These are phyloP conservation scores for Euphydryas editha DNA, from an alignment of 2,888 invertebrate genomes.

Conservation along the genomic window DNA sequence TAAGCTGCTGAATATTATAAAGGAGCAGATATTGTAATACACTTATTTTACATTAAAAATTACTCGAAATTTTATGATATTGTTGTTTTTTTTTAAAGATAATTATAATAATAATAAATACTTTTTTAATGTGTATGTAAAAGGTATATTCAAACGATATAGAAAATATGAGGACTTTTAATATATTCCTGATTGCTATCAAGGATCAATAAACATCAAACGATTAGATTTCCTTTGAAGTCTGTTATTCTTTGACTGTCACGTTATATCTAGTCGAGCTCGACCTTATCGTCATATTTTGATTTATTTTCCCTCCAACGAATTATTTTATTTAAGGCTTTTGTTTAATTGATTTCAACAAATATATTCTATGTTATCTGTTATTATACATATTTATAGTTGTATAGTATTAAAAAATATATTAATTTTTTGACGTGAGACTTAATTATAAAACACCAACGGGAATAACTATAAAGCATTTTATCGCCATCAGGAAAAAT, in stretches of 20 bases:
- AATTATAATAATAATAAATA: no score
- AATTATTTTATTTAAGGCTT: background rate
- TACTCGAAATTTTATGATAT: slow-evolving; percentile 4
- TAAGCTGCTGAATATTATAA: slow-evolving; percentile 47
- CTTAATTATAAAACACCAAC: background rate
- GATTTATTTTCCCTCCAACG: no score
- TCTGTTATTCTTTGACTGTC: background rate
- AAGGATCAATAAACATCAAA: no score
- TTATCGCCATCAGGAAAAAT: slow-evolving; percentile 5
- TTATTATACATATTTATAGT: no score
- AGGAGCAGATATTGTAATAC: slow-evolving; percentile 25
- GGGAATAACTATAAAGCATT: background rate
- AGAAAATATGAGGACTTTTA: background rate
- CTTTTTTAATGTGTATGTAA: no score
- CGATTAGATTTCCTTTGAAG: no score
- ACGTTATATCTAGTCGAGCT: background rate
- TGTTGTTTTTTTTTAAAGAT: background rate
- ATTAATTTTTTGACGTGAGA: no score
- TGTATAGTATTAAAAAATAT: no score
- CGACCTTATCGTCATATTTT: no score
- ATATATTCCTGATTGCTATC: background rate
- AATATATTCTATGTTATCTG: no score
- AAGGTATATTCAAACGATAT: no score
- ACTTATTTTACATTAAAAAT: slow-evolving; percentile 24
- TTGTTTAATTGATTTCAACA: no score